phyloP scores from a whole-genome alignment of 2,113 vertebrate genomes.

The Morone chrysops region DNA sequence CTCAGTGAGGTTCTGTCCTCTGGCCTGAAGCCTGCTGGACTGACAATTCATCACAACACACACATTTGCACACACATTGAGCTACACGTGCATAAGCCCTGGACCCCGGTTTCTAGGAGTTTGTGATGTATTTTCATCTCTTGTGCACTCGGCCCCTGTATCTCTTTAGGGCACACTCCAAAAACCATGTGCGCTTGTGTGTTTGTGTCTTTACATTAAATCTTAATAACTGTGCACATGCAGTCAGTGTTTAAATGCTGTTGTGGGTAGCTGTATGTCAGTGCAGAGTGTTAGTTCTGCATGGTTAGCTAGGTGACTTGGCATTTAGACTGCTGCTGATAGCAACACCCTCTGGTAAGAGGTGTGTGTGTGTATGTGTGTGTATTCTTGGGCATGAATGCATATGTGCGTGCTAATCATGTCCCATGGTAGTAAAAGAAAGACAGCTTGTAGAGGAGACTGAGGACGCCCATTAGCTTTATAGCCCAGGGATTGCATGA shows the following conservation, averaged over 20 bases:
- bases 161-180: not conserved
- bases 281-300: slow-evolving; percentile 64
- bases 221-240: slow-evolving; percentile 26
- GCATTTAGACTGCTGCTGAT: slow-evolving; percentile 69
- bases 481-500: slow-evolving; percentile 8
- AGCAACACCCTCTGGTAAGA: slow-evolving; percentile 24
- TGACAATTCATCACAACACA: slow-evolving; percentile 29
- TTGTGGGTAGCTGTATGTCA: slow-evolving; percentile 31
- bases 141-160: not conserved
- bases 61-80: not conserved
- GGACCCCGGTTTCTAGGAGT: slow-evolving; percentile 1
- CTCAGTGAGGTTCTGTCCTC: slow-evolving; percentile 28
- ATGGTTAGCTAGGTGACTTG: slow-evolving; percentile 69
- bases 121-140: not conserved
- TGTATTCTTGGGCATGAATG: not conserved
- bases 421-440: slow-evolving; percentile 35
- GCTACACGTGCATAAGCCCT: not conserved
- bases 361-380: slow-evolving; percentile 24
- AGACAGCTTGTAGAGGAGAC: slow-evolving; percentile 46
- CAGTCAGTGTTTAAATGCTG: slow-evolving; percentile 28
- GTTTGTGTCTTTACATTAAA: slow-evolving; percentile 16
- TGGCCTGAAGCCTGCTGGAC: slow-evolving; percentile 30
- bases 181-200: not conserved
- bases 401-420: slow-evolving; percentile 51
- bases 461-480: slow-evolving; percentile 45